Evolutionary conservation across 2,113 vertebrate genomes (phyloP).

Genomic region (Nyctibius bracteatus): DNA sequence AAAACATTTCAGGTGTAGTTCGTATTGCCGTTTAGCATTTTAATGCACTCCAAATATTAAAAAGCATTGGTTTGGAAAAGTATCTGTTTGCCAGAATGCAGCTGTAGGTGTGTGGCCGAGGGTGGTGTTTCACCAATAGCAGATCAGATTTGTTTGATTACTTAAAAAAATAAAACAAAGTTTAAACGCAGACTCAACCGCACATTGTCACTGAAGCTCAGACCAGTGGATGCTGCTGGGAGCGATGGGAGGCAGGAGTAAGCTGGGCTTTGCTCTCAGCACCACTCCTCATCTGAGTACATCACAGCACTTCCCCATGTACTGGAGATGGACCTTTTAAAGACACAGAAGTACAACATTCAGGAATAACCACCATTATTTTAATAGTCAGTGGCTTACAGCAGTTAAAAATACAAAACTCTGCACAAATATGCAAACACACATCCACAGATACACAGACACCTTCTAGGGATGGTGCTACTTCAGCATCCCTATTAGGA

Average conservation of each 20-base stretch:
- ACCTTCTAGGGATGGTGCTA: not conserved
- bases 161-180: not conserved
- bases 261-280: not conserved
- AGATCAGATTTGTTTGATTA: not conserved
- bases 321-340: not conserved
- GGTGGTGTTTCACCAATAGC: not conserved
- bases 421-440: not conserved
- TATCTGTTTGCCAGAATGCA: not conserved
- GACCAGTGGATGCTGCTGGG: not conserved
- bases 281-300: not conserved
- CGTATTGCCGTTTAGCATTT: not conserved
- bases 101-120: accelerated
- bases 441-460: not conserved
- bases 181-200: not conserved
- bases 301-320: not conserved
- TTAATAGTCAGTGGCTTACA: not conserved
- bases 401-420: not conserved
- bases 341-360: not conserved
- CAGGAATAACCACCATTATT: not conserved
- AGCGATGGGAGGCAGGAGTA: not conserved
- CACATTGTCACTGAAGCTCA: not conserved
- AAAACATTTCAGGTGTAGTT: not conserved
- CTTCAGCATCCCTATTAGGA: not conserved
- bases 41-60: not conserved
- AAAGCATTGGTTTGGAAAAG: not conserved